Percentiles rank a stretch among this genome's conserved stretches.
Evolutionary conservation across 1,140 invertebrate genomes (phyloP).

Genomic region (Parasteatoda tepidariorum): DNA sequence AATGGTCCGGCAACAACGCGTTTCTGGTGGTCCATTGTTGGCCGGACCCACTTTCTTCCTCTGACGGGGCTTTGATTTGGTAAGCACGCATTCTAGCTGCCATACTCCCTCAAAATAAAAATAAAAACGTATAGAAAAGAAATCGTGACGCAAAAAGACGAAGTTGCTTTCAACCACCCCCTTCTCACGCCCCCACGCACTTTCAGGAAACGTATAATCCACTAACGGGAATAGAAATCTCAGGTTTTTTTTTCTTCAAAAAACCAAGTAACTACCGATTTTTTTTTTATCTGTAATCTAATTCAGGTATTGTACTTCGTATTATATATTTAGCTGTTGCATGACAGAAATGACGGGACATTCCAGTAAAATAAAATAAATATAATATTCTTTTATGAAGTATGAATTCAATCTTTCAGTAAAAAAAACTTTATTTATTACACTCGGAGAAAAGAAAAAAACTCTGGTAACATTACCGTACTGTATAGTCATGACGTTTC

Average conservation of each 20-base stretch:
- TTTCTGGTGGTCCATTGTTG: constrained; percentile 27
- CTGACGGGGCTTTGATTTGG: constrained; percentile 33
- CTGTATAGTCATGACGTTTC: no score
- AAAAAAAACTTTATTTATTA: no score
- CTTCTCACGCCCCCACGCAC: background rate
- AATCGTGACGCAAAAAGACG: background rate
- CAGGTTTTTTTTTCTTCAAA: background rate
- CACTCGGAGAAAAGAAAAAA: no score
- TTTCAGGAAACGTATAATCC: background rate
- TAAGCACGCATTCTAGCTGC: background rate
- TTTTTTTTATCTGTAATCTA: no score
- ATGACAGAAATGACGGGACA: no score
- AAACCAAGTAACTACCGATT: no score
- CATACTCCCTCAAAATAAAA: background rate
- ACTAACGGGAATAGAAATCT: background rate
- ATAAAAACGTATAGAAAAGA: constrained; percentile 18
- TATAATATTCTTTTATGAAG: no score
- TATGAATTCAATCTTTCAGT: no score
- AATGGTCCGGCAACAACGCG: constrained; percentile 37
- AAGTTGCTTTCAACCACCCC: background rate
- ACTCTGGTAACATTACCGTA: no score
- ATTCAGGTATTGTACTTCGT: no score
- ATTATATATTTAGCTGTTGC: no score
- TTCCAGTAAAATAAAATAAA: no score
- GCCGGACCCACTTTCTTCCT: background rate